Evolutionary conservation across 2,797 vertebrate genomes (phyloP).

Genomic region (Rhabdophis nuchalis): DNA sequence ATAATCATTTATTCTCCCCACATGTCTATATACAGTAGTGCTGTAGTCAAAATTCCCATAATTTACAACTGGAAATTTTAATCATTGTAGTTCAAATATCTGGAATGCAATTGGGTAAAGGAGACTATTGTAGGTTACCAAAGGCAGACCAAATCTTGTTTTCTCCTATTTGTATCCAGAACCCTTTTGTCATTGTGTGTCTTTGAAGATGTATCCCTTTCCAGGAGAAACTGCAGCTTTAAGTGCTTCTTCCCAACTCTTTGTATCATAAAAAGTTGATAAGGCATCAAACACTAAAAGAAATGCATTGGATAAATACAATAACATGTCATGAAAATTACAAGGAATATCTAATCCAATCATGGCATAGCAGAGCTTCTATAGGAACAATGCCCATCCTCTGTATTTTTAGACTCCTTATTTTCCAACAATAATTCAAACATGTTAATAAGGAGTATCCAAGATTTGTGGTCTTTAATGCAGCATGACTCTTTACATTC

Average conservation of each 20-base stretch:
- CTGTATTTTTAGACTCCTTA: not conserved
- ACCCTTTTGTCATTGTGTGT: slow-evolving; percentile 15
- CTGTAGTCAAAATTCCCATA: not conserved
- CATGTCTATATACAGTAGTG: not conserved
- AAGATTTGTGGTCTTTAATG: not conserved
- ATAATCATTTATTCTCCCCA: not conserved
- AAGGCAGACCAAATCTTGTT: not conserved
- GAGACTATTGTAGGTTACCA: not conserved
- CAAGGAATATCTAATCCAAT: not conserved
- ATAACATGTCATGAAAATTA: not conserved
- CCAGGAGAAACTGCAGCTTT: slow-evolving; percentile 79
- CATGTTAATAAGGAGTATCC: too few relatives aligned
- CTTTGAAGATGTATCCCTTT: slow-evolving; percentile 79
- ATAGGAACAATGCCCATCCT: not conserved
- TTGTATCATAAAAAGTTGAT: slow-evolving; percentile 73
- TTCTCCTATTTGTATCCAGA: not conserved
- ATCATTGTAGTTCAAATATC: not conserved
- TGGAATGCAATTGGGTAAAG: not conserved
- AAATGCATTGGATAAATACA: slow-evolving; percentile 1
- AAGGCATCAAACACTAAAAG: slow-evolving; percentile 85
- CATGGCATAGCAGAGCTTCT: not conserved
- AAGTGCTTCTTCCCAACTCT: slow-evolving; percentile 82
- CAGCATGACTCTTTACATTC: not conserved
- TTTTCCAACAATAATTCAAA: not conserved
- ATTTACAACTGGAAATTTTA: not conserved